Percentiles rank a stretch among this genome's conserved stretches.
phyloP scores from a whole-genome alignment of 92 coral and sea anemone genomes.

The Muricea muricata region DNA sequence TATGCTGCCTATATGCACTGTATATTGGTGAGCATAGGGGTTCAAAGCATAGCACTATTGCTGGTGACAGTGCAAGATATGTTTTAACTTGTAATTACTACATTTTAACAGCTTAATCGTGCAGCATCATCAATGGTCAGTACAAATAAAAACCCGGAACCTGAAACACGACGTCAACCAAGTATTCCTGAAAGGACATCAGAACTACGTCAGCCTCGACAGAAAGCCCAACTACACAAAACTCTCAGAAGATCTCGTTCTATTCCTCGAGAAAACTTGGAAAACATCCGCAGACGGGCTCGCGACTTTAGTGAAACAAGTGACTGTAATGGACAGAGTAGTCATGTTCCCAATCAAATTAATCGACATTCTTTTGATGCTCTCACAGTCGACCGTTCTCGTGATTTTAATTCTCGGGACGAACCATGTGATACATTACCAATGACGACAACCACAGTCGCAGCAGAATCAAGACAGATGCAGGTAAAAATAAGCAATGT shows the following conservation, averaged over 20 bases:
- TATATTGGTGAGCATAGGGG: too few relatives aligned
- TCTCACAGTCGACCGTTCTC: slow-evolving; percentile 12
- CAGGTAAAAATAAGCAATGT: too few relatives aligned
- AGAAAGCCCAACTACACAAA: slow-evolving; percentile 16
- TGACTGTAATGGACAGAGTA: background rate
- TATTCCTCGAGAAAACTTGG: slow-evolving; percentile 35
- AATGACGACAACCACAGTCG: background rate
- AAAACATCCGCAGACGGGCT: slow-evolving; percentile 33
- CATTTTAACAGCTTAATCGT: slow-evolving; percentile 23
- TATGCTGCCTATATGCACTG: too few relatives aligned
- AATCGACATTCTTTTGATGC: slow-evolving; percentile 36
- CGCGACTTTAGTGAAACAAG: slow-evolving; percentile 27
- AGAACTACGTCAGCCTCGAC: slow-evolving; percentile 16
- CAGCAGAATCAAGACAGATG: slow-evolving; percentile 6
- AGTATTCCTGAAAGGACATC: slow-evolving; percentile 17
- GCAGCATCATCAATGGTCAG: slow-evolving; percentile 11
- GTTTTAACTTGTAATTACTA: too few relatives aligned
- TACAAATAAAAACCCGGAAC: slow-evolving; percentile 1
- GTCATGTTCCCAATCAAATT: background rate
- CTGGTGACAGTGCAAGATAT: too few relatives aligned
- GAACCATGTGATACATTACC: background rate
- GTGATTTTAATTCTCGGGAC: background rate
- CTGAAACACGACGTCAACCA: slow-evolving; percentile 22
- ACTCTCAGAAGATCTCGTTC: slow-evolving; percentile 39
- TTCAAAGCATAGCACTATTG: too few relatives aligned